Evolutionary conservation across 2,888 invertebrate species (phyloP).

Genomic region (Dolichopus griseipennis): DNA sequence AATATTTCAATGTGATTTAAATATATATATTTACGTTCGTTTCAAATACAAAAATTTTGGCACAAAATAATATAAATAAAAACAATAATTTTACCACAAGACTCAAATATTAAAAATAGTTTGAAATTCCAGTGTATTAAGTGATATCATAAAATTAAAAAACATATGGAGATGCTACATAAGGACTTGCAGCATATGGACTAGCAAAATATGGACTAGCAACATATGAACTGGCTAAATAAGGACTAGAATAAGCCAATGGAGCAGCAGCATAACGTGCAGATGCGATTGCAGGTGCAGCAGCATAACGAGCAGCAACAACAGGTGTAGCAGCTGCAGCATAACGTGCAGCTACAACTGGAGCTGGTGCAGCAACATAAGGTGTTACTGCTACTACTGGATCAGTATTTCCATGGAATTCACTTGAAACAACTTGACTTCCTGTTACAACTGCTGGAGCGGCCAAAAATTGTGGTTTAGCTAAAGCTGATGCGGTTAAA

Average conservation of each 20-base stretch:
- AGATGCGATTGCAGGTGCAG: no score
- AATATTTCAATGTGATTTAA: no score
- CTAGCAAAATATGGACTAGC: neutral
- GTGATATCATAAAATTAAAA: no score
- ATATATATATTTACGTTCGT: no score
- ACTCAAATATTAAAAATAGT: no score
- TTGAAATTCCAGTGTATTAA: no score
- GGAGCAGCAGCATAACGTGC: slow-evolving; percentile 7
- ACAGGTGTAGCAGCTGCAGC: slow-evolving; percentile 11
- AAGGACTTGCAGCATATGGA: neutral
- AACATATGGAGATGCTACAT: no score
- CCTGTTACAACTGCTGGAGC: slow-evolving; percentile 28
- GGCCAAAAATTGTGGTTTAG: slow-evolving; percentile 22
- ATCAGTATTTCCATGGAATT: slow-evolving; percentile 28
- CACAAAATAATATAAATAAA: no score
- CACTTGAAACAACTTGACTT: slow-evolving; percentile 34
- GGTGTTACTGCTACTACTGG: slow-evolving; percentile 24
- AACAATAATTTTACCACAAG: no score
- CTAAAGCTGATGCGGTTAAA: slow-evolving; percentile 21
- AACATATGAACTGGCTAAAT: neutral
- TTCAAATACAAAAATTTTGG: no score
- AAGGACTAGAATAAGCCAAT: neutral
- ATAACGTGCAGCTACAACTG: slow-evolving; percentile 31
- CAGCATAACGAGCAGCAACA: slow-evolving; percentile 4
- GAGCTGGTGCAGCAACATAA: slow-evolving; percentile 47